These are phyloP conservation scores for Columbina picui DNA, from an alignment of 2,113 vertebrate species.

Conservation along the genomic window DNA sequence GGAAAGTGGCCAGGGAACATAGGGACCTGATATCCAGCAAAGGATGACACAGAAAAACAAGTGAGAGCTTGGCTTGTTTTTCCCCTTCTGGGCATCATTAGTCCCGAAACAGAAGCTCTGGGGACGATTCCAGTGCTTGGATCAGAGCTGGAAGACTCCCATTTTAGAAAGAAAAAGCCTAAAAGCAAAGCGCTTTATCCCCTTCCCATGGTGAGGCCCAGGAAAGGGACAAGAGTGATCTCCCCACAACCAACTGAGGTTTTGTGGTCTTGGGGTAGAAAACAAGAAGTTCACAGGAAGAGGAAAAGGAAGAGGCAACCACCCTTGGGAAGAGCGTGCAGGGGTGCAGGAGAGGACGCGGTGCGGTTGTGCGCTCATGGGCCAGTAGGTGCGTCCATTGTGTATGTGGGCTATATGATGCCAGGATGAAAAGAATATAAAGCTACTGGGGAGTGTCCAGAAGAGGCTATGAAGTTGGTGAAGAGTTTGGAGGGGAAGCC, in stretches of 20 bases:
- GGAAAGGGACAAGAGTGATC: neutral
- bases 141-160: constrained; percentile 33
- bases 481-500: too few relatives aligned
- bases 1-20: neutral
- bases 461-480: too few relatives aligned
- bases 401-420: accelerated
- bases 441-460: too few relatives aligned
- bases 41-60: constrained; percentile 1
- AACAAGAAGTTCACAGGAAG: neutral
- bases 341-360: neutral
- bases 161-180: constrained; percentile 62
- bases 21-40: neutral
- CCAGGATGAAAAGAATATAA: neutral
- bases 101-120: constrained; percentile 30
- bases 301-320: neutral
- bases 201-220: constrained; percentile 14
- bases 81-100: constrained; percentile 14
- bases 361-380: neutral
- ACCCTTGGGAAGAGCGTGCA: neutral
- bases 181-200: constrained; percentile 1
- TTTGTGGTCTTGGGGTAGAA: neutral
- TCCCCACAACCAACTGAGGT: neutral
- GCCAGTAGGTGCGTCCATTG: neutral
- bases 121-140: constrained; percentile 20
- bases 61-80: neutral